These are phyloP conservation scores for Meiosimyza platycephala DNA, from an alignment of 2,888 invertebrate species.

Conservation along the genomic window DNA sequence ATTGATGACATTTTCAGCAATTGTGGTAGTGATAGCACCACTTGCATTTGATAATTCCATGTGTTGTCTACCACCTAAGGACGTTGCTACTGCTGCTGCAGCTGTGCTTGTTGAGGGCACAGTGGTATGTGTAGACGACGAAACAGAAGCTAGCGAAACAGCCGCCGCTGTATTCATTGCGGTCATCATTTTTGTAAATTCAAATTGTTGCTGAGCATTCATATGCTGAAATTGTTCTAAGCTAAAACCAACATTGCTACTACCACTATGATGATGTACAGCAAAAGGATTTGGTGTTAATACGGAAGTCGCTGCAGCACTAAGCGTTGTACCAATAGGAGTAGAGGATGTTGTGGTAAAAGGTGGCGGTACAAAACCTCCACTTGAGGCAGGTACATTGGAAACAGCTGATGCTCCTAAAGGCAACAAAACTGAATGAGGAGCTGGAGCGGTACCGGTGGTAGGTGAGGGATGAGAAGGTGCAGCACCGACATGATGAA, in stretches of 20 bases:
- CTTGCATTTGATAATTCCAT: slow-evolving; percentile 36
- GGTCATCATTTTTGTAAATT: slow-evolving; percentile 58
- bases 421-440: slow-evolving; percentile 34
- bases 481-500: slow-evolving; percentile 46
- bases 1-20: slow-evolving; percentile 61
- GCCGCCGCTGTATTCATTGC: slow-evolving; percentile 46
- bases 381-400: slow-evolving; percentile 58
- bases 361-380: slow-evolving; percentile 57
- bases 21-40: slow-evolving; percentile 59
- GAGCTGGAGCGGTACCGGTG: slow-evolving; percentile 44
- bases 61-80: neutral
- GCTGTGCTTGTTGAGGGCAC: slow-evolving; percentile 16
- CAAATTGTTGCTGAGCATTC: slow-evolving; percentile 56
- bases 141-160: neutral
- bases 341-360: slow-evolving; percentile 47
- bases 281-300: slow-evolving; percentile 60
- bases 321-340: slow-evolving; percentile 41
- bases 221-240: slow-evolving; percentile 49
- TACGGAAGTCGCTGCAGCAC: slow-evolving; percentile 51
- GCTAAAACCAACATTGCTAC: slow-evolving; percentile 49
- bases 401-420: slow-evolving; percentile 42
- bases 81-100: slow-evolving; percentile 32
- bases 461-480: slow-evolving; percentile 41
- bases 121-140: slow-evolving; percentile 24
- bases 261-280: slow-evolving; percentile 41